These are phyloP conservation scores for Coturnix japonica DNA, from an alignment of 2,113 vertebrate species.

Conservation along the genomic window DNA sequence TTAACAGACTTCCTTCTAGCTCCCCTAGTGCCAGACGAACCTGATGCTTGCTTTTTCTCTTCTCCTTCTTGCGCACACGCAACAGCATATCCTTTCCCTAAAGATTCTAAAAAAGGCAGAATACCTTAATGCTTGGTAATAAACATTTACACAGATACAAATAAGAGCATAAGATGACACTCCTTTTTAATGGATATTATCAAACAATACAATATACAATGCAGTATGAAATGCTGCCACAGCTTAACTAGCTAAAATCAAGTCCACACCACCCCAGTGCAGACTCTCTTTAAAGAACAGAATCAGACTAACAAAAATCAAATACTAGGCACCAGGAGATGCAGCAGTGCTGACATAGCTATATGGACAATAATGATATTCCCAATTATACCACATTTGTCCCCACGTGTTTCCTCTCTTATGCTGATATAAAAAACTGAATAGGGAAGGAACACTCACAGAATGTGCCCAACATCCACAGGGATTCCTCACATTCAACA, in stretches of 20 bases:
- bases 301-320: background rate
- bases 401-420: background rate
- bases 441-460: background rate
- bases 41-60: constrained; percentile 87
- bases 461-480: background rate
- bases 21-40: constrained; percentile 86
- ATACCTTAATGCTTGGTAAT: background rate
- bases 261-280: background rate
- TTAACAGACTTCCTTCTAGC: constrained; percentile 82
- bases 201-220: background rate
- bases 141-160: background rate
- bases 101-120: constrained; percentile 78
- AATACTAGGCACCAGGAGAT: background rate
- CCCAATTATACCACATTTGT: background rate
- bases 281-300: background rate
- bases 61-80: constrained; percentile 90
- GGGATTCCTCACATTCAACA: background rate
- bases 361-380: background rate
- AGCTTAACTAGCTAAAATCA: background rate
- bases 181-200: background rate
- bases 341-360: accelerated
- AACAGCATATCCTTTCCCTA: constrained; percentile 84
- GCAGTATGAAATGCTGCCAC: background rate
- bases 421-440: background rate
- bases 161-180: background rate